Percentiles rank a stretch among this genome's conserved stretches.
Evolutionary conservation across 2,888 invertebrate species (phyloP).

Genomic region (Nomada ferruginata): DNA sequence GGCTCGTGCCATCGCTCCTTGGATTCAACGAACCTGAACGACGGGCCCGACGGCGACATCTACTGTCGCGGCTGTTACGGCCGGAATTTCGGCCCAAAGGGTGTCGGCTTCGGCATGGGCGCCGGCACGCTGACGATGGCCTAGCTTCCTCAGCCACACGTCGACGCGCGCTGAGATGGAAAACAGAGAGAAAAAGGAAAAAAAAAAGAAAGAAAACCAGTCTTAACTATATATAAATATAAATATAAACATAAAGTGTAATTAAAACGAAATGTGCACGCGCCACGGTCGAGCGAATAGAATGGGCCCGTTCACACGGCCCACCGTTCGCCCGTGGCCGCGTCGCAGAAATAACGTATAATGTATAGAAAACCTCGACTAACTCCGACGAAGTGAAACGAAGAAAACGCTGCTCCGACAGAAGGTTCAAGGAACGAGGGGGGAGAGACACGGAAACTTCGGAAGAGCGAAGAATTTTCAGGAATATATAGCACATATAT

Average conservation of each 20-base stretch:
- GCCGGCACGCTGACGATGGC: conserved; percentile 96
- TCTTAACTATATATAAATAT: conserved; percentile 61
- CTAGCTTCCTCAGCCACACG: conserved; percentile 83
- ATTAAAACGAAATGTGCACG: conserved; percentile 32
- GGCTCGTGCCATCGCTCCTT: conserved; percentile 93
- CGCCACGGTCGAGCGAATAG: not conserved
- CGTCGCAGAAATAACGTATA: conserved; percentile 20
- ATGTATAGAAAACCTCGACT: conserved; percentile 62
- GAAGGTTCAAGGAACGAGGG: not conserved
- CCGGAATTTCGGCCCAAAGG: conserved; percentile 94
- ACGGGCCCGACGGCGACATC: conserved; percentile 96
- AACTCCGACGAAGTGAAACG: conserved; percentile 53
- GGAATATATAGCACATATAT: no score
- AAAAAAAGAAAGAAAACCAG: conserved; percentile 34
- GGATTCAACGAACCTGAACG: conserved; percentile 95
- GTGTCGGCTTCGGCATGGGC: conserved; percentile 95
- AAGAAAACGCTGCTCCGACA: conserved; percentile 48
- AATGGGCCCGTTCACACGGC: no score
- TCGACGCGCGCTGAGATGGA: conserved; percentile 42
- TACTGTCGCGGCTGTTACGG: conserved; percentile 97
- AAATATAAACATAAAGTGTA: conserved; percentile 56
- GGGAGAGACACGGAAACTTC: no score
- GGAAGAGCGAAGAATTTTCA: not conserved
- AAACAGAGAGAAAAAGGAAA: no score
- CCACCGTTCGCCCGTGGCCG: no score